Evolutionary conservation across 1,140 invertebrate species (phyloP), one percentile per base, ranked within the genome.

Genomic region (Dendrolimus punctatus): DNA sequence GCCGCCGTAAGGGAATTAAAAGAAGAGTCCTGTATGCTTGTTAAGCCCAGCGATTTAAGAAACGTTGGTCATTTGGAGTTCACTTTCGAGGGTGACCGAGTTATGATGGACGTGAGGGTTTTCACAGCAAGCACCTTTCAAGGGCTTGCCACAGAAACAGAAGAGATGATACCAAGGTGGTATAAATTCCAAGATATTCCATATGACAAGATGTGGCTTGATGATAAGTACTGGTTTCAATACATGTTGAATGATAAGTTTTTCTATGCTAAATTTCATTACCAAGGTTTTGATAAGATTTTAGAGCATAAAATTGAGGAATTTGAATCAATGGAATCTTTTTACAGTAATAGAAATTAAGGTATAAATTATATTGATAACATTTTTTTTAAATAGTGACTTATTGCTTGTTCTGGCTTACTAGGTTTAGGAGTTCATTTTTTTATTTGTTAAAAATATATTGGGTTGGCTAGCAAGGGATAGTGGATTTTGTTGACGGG

Each of bases 141-240:
- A 37, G 91, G 91, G 9, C 63, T 77, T 8, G 78, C 89, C 6
- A 64, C 49, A 44, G 91, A 92, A 74, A 90, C 89, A 40, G 90
- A 92, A 62, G 93, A 95, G 85, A 94, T 94, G 93, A 60, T 66
- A 40, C 93, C 92, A 0, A 80, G 90, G 74, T 94, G 93, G 93
- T 94, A 88, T 69, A 57, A 86, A 7, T 64, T 86, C 9, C 70
- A 88, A 9, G 54, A 87, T 4, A 81, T 94, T 51, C 93, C 93
- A 0, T 93, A 87, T 62, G 74, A 89, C 2, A 63, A 91, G 48
- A 95, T 94, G 93, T 94, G 92, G 92, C 88, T 87, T 8, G 93
- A 94, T 78, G 91, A 93, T 64, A 69, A 64, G 44, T 64, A 87
- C n/a, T 94, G 93, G 93, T 92, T 91, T 65, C 92, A 91, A 1